A percentile compares a stretch with the other conserved stretches of the same genome.
Evolutionary conservation across 2,113 vertebrate species (phyloP).

Genomic region (Leucosticte australis): DNA sequence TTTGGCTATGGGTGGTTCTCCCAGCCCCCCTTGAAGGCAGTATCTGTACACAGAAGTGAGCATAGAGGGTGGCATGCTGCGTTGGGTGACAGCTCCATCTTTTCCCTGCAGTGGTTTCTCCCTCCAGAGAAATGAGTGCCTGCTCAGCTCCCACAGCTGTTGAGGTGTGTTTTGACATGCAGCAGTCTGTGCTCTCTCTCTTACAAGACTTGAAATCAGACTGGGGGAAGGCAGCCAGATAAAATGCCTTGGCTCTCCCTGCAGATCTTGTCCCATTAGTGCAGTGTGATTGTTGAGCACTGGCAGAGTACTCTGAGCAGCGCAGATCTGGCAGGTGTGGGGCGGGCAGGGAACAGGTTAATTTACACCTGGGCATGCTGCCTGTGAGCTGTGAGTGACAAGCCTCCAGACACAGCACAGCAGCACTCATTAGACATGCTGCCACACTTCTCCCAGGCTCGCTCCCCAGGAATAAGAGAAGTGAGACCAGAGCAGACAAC

Average conservation of each 20-base stretch:
- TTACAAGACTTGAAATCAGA: not conserved
- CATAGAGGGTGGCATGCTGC: accelerated
- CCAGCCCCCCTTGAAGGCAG: not conserved
- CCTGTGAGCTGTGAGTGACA: not conserved
- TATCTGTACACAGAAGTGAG: not conserved
- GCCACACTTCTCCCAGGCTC: not conserved
- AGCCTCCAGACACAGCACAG: not conserved
- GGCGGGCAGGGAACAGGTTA: not conserved
- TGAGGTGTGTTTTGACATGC: not conserved
- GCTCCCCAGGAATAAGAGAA: not conserved
- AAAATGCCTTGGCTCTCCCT: not conserved
- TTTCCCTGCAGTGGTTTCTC: not conserved
- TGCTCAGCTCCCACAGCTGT: not conserved
- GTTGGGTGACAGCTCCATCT: not conserved
- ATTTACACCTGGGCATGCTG: not conserved
- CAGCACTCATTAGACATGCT: not conserved
- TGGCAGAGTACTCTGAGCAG: not conserved
- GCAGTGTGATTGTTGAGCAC: not conserved
- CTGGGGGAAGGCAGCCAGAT: not conserved
- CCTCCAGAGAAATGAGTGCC: not conserved
- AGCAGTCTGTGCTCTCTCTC: not conserved
- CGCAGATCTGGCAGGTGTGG: not conserved
- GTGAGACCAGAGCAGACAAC: not conserved
- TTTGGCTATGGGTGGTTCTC: not conserved
- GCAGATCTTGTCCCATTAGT: not conserved